These are phyloP conservation scores for Pelosia muscerda DNA, from an alignment of 2,888 invertebrate species.

Conservation along the genomic window DNA sequence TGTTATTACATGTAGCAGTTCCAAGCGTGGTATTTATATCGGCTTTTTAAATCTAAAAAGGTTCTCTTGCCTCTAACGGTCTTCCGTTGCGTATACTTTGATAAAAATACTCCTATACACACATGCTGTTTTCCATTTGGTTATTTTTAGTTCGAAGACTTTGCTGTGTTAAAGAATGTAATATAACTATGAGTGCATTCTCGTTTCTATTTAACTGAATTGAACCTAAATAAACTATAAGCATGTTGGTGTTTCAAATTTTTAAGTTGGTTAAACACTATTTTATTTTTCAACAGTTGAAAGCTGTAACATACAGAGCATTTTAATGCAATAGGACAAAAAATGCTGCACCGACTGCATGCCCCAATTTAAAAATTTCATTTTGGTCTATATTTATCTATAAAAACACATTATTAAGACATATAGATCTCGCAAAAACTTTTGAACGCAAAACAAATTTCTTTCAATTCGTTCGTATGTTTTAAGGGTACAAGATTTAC, in stretches of 20 bases:
- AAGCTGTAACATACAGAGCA: background rate
- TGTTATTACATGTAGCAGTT: slow-evolving; percentile 39
- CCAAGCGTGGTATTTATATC: slow-evolving; percentile 44
- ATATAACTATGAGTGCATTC: background rate
- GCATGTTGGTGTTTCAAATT: background rate
- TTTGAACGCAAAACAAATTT: slow-evolving; percentile 2
- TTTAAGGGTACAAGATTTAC: slow-evolving; percentile 30
- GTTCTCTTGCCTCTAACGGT: slow-evolving; percentile 42
- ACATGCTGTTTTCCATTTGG: slow-evolving; percentile 25
- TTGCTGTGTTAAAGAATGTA: slow-evolving; percentile 11
- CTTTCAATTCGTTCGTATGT: slow-evolving; percentile 5
- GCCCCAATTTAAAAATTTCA: too few species aligned
- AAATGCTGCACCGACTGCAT: background rate
- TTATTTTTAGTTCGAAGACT: slow-evolving; percentile 34
- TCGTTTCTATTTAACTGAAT: background rate
- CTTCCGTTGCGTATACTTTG: slow-evolving; percentile 32
- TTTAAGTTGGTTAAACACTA: background rate
- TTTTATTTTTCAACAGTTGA: background rate
- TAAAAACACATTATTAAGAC: background rate
- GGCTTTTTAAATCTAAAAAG: slow-evolving; percentile 48
- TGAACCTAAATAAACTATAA: background rate
- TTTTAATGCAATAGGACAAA: too few species aligned
- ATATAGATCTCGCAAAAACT: background rate
- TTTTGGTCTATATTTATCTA: too few species aligned
- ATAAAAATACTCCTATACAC: slow-evolving; percentile 27